A percentile compares a stretch with the other conserved stretches of the same genome.
Conservation (phyloP, 2,797 vertebrate species). For the Poecile montanus region DNA sequence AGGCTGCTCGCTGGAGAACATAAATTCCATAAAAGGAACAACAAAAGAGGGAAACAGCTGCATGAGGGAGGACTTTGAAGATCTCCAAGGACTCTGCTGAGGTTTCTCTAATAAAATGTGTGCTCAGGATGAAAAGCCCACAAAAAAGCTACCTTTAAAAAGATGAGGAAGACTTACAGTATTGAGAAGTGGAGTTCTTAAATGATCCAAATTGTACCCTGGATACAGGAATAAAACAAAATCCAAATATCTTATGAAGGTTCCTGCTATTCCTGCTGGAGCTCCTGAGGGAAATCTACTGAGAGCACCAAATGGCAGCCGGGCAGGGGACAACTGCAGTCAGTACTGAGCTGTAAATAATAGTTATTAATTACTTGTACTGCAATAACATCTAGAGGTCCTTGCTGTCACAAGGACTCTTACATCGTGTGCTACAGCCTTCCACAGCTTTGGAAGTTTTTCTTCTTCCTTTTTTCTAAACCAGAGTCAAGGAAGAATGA, state of each 20-base stretch:
- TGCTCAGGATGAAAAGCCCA: background rate
- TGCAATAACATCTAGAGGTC: background rate
- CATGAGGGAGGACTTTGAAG: background rate
- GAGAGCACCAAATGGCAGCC: background rate
- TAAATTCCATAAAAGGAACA: background rate
- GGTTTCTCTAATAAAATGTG: background rate
- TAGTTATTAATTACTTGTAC: conserved; percentile 9
- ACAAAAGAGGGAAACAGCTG: background rate
- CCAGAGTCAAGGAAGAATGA: background rate
- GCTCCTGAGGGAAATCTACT: background rate
- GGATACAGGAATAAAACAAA: background rate
- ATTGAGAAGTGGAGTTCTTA: background rate
- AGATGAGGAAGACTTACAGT: background rate
- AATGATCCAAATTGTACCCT: background rate
- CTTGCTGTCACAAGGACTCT: background rate
- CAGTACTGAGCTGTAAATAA: conserved; percentile 11
- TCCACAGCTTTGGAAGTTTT: background rate
- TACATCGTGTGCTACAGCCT: background rate
- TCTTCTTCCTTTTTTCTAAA: background rate
- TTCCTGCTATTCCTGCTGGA: background rate
- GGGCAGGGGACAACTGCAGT: background rate
- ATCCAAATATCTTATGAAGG: background rate
- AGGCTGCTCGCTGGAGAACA: background rate
- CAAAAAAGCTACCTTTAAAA: background rate
- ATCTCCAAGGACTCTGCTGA: background rate